These are phyloP conservation scores for Orientallactaga bullata DNA, from an alignment of 2,113 vertebrate genomes.

Conservation along the genomic window DNA sequence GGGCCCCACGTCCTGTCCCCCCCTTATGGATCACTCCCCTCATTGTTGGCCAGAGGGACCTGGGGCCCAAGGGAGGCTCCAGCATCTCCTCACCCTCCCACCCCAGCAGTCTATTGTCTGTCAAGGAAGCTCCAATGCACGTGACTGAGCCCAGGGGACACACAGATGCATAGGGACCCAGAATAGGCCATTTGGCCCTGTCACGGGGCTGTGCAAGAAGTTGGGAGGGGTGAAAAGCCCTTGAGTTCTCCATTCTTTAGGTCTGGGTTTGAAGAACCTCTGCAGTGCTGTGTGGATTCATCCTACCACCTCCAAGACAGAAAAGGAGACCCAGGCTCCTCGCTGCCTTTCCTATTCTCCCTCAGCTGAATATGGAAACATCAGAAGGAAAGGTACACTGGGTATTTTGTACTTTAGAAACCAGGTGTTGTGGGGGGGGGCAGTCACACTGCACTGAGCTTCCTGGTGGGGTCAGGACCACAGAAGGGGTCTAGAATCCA, in stretches of 20 bases:
- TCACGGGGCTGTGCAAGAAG: conserved; percentile 21
- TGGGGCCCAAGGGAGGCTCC: conserved; percentile 72
- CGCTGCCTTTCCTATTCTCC: background rate
- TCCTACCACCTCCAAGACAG: background rate
- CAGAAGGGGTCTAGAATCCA: background rate
- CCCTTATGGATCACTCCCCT: conserved; percentile 80
- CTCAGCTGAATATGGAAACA: conserved; percentile 10
- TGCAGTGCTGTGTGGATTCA: background rate
- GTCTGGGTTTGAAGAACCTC: conserved; percentile 26
- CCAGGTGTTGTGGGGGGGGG: background rate
- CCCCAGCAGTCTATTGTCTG: conserved; percentile 77
- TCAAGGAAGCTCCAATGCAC: conserved; percentile 75
- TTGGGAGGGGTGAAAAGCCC: conserved; percentile 11
- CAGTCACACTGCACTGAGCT: background rate
- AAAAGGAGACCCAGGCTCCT: conserved; percentile 10
- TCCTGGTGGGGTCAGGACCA: background rate
- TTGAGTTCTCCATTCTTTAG: background rate
- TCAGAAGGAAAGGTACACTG: conserved; percentile 72
- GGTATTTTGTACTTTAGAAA: conserved; percentile 12
- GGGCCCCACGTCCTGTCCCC: conserved; percentile 87
- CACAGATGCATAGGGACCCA: conserved; percentile 47
- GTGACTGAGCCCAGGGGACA: conserved; percentile 76
- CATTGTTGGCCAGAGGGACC: conserved; percentile 81
- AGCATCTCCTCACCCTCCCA: conserved; percentile 61
- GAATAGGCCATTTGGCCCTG: conserved; percentile 33